Conservation (phyloP, 2,888 invertebrate species). For the Hydrotaea cyrtoneurina region DNA sequence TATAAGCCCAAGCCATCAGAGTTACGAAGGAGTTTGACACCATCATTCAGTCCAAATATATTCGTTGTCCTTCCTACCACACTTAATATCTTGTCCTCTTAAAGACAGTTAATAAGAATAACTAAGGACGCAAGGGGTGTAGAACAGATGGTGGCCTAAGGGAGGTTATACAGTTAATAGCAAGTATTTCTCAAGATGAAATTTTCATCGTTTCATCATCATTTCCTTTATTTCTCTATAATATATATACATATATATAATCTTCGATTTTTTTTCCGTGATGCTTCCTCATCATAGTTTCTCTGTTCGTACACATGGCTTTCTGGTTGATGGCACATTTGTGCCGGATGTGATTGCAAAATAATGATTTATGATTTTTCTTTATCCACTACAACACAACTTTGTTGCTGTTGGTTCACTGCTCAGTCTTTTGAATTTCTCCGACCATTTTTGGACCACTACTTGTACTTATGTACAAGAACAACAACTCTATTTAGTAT, state of each 20-base stretch:
- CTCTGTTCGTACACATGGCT: conserved; percentile 53
- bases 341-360: conserved; percentile 71
- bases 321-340: conserved; percentile 66
- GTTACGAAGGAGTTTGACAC: no score
- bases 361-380: conserved; percentile 73
- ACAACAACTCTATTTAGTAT: conserved; percentile 42
- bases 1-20: no score
- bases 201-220: conserved; percentile 35
- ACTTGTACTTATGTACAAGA: conserved; percentile 36
- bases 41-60: no score
- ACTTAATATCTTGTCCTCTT: not conserved
- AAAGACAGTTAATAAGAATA: not conserved
- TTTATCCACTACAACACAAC: conserved; percentile 68
- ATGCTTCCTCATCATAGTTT: conserved; percentile 10
- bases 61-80: no score
- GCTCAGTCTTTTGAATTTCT: conserved; percentile 14
- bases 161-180: conserved; percentile 12
- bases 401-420: conserved; percentile 35
- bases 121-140: not conserved
- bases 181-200: conserved; percentile 24
- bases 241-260: conserved; percentile 7
- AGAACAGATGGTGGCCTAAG: not conserved
- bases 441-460: conserved; percentile 35
- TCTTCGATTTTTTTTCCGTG: conserved; percentile 19
- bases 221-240: conserved; percentile 16